Conservation (phyloP, 2,113 vertebrate genomes). For the Cepphus grylle region DNA sequence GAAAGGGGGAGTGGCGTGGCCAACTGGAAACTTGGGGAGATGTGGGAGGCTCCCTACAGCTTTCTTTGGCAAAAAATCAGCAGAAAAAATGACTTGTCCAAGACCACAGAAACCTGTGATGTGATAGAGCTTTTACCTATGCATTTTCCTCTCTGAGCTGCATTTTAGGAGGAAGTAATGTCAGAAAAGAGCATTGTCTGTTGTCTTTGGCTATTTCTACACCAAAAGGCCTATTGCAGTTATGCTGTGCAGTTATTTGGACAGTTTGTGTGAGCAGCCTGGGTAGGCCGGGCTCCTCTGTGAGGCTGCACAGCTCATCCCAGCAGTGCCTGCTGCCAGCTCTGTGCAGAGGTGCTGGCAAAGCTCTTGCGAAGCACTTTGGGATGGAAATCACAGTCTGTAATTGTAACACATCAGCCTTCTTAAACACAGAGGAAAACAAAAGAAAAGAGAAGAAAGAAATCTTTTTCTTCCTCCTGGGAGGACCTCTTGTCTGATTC, state of each 20-base stretch:
- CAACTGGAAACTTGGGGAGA: not conserved
- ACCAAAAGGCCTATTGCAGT: not conserved
- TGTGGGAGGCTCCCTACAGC: not conserved
- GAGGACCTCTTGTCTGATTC: slow-evolving; percentile 62
- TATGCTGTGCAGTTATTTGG: not conserved
- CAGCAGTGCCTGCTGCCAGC: not conserved
- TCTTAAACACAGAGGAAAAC: not conserved
- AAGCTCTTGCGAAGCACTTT: not conserved
- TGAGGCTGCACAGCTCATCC: not conserved
- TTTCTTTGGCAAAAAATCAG: not conserved
- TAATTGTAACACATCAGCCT: slow-evolving; percentile 13
- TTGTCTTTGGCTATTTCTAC: not conserved
- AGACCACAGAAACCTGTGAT: not conserved
- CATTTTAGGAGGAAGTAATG: not conserved
- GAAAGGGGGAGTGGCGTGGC: not conserved
- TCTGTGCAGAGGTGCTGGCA: not conserved
- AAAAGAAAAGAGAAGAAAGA: slow-evolving; percentile 14
- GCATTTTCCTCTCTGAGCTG: not conserved
- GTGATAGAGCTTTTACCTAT: not conserved
- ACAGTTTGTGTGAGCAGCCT: not conserved
- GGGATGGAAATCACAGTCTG: slow-evolving; percentile 29
- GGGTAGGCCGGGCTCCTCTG: not conserved
- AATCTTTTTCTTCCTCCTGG: slow-evolving; percentile 43
- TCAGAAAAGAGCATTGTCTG: not conserved
- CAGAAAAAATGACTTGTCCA: not conserved